Conservation (phyloP, 2,797 vertebrate species). For the Lateolabrax maculatus region DNA sequence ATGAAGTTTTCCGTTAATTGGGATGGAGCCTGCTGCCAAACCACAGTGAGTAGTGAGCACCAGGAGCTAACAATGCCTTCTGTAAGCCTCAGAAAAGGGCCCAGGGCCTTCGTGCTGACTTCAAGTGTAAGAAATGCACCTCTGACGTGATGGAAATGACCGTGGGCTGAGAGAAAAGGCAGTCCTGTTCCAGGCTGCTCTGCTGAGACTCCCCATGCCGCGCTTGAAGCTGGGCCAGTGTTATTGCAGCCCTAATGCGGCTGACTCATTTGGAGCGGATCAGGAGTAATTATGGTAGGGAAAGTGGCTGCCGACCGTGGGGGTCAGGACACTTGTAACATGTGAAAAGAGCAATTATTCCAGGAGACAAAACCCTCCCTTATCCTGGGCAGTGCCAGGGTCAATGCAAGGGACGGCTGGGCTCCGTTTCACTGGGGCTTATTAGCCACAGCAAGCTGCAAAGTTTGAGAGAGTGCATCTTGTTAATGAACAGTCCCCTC, state of each 20-base stretch:
- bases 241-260: slow-evolving; percentile 87
- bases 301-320: slow-evolving; percentile 86
- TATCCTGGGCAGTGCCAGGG: slow-evolving; percentile 86
- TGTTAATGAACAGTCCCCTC: slow-evolving; percentile 86
- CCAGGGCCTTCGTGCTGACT: slow-evolving; percentile 83
- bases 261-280: slow-evolving; percentile 88
- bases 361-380: slow-evolving; percentile 88
- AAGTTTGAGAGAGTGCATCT: slow-evolving; percentile 87
- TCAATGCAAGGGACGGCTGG: slow-evolving; percentile 83
- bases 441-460: slow-evolving; percentile 86
- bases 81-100: slow-evolving; percentile 81
- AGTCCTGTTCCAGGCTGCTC: slow-evolving; percentile 85
- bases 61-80: slow-evolving; percentile 84
- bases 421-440: slow-evolving; percentile 85
- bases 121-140: slow-evolving; percentile 86
- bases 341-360: slow-evolving; percentile 93
- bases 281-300: slow-evolving; percentile 88
- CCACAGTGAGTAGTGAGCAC: slow-evolving; percentile 79
- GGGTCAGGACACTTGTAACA: slow-evolving; percentile 91
- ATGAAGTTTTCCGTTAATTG: slow-evolving; percentile 89
- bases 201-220: slow-evolving; percentile 84
- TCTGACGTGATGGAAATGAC: slow-evolving; percentile 88
- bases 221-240: slow-evolving; percentile 85
- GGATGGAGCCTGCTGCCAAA: slow-evolving; percentile 86
- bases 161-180: slow-evolving; percentile 82